Base-by-base conservation (phyloP, 2,797 vertebrate genomes). In the Falco rusticolus region DNA sequence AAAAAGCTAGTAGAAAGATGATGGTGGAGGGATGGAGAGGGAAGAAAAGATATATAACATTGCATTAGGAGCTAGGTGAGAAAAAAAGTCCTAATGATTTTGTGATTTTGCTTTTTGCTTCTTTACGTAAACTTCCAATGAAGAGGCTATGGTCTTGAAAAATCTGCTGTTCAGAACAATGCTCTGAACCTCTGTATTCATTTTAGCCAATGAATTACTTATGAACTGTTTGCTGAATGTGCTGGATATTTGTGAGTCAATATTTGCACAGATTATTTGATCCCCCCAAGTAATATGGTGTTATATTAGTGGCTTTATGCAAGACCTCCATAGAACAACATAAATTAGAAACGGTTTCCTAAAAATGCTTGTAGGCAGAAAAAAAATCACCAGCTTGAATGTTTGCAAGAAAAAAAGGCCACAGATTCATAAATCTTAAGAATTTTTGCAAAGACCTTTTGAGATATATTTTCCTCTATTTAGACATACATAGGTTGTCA, bases 211-310 rank as follows among this genome's bases (percentile, higher is more conserved):
- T 51, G 13, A 93, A 80, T 94, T 95, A 74, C 75, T 92, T 94
- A 69, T 33, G 61, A 92, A 69, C 78, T 72, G 41, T 93, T 89
- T 85, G 64, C 37, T 78, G 53, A 88, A 90, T 61, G 12, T 61
- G 39, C 37, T 92, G 50, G 37, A 47, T 94, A 94, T 82, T 92
- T 95, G 71, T 71, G 81, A 92, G 33, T 93, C 61, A 94, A 94
- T 85, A 93, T 94, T 94, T 96, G 60, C 71, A 92, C 37, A 71
- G 53, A 90, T 89, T 77, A 87, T 87, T 92, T 94, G 66, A 82
- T 77, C 6, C 19, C n/a, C 28, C 18, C 17, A 66, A 75, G 41
- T 92, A 75, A 85, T 64, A 84, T 43, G 71, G 66, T 56, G 57
- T 92, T 77, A 34, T 91, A 88, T 82, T 79, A 78, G 66, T 65